These are phyloP conservation scores for Stratiolaelaps scimitus DNA, from an alignment of 1,140 invertebrate genomes.

Conservation along the genomic window DNA sequence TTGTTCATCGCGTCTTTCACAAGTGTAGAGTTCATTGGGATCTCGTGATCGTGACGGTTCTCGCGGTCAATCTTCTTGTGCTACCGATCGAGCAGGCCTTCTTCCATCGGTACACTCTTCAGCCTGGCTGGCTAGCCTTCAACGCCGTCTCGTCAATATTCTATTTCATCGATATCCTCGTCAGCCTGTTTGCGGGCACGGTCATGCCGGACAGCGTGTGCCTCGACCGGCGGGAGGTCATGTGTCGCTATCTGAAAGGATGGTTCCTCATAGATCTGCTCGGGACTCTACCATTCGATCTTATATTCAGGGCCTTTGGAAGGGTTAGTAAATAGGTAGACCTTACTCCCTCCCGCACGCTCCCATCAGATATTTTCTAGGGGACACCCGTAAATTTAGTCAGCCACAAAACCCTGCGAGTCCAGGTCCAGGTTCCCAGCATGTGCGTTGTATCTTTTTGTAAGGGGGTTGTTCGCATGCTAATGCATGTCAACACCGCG, in stretches of 20 bases:
- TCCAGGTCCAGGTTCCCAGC: too few species aligned
- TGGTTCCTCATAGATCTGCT: constrained; percentile 21
- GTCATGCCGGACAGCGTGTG: constrained; percentile 6
- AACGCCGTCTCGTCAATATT: background rate
- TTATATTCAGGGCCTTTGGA: background rate
- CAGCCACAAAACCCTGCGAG: too few species aligned
- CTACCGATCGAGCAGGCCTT: background rate
- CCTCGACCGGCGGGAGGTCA: background rate
- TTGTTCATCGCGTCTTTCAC: too few species aligned
- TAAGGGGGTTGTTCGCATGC: too few species aligned
- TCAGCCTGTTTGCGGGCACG: background rate
- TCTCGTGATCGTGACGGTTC: background rate
- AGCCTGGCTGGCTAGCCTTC: constrained; percentile 4
- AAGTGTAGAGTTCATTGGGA: background rate
- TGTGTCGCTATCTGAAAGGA: background rate
- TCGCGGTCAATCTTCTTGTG: background rate
- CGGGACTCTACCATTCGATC: background rate
- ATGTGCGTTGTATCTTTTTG: too few species aligned
- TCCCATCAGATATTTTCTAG: too few species aligned
- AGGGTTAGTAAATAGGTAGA: too few species aligned
- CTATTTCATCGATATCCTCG: constrained; percentile 8
- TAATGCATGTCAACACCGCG: too few species aligned
- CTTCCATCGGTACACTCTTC: constrained; percentile 10
- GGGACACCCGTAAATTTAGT: too few species aligned
- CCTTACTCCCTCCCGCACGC: too few species aligned